A percentile compares a stretch with the other conserved stretches of the same genome.
Evolutionary conservation across 2,888 invertebrate genomes (phyloP).

Genomic region (Priocnemis perturbator): DNA sequence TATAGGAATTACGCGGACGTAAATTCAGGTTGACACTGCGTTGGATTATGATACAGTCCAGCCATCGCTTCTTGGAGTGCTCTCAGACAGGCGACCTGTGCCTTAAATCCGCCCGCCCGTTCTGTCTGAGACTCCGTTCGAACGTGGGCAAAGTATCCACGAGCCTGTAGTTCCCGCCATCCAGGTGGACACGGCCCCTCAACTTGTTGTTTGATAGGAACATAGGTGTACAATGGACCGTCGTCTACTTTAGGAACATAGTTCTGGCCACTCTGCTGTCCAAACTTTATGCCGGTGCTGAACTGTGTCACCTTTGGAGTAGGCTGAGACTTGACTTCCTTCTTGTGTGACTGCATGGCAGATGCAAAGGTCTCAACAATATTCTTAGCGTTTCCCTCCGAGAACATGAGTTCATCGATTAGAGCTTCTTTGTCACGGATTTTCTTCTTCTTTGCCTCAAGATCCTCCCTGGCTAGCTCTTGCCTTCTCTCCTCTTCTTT

Average conservation of each 20-base stretch:
- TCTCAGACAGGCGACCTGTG: conserved; percentile 88
- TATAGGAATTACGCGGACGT: conserved; percentile 27
- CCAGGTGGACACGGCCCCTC: conserved; percentile 87
- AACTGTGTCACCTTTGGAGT: conserved; percentile 83
- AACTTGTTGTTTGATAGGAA: conserved; percentile 72
- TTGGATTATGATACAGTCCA: conserved; percentile 80
- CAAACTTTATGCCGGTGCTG: conserved; percentile 91
- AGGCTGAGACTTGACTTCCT: conserved; percentile 77
- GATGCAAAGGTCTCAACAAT: conserved; percentile 90
- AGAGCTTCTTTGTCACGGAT: conserved; percentile 92
- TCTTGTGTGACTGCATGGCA: conserved; percentile 81
- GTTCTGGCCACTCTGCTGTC: conserved; percentile 79
- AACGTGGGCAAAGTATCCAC: conserved; percentile 86
- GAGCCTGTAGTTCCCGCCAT: conserved; percentile 79
- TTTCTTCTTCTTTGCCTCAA: conserved; percentile 87
- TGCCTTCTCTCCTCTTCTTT: conserved; percentile 85
- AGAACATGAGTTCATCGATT: conserved; percentile 96
- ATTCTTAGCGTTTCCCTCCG: conserved; percentile 91
- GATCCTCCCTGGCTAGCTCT: conserved; percentile 79
- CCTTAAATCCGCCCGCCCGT: conserved; percentile 91
- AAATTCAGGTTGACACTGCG: conserved; percentile 59
- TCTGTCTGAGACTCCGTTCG: conserved; percentile 84
- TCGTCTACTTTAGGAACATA: conserved; percentile 86
- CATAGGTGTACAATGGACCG: conserved; percentile 85
- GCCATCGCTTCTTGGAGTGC: conserved; percentile 92